Conservation (phyloP, 2,797 vertebrate genomes). For the Arremon brunneinucha region DNA sequence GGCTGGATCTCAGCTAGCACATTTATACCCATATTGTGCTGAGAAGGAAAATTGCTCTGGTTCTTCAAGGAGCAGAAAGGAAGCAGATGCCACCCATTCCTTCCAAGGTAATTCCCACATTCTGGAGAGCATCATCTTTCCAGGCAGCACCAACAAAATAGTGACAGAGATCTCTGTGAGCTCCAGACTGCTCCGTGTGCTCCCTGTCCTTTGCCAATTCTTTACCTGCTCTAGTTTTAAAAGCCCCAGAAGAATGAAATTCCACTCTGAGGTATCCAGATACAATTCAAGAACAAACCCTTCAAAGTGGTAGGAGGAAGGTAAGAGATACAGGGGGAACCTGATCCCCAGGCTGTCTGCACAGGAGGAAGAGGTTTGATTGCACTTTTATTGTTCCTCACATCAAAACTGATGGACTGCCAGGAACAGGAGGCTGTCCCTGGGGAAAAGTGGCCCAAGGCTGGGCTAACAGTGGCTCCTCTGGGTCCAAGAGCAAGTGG, state of each 20-base stretch:
- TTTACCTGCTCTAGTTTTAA: background rate
- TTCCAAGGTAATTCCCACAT: background rate
- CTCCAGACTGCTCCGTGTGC: background rate
- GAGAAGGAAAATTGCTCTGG: background rate
- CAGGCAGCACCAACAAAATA: background rate
- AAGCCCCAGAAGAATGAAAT: conserved; percentile 49
- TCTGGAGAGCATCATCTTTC: background rate
- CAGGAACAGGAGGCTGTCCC: background rate
- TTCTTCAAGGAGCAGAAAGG: background rate
- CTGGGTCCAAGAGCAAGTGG: background rate
- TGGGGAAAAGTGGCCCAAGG: background rate
- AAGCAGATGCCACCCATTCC: background rate
- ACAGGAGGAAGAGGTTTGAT: conserved; percentile 23
- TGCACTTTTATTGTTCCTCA: conserved; percentile 51
- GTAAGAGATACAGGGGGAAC: conserved; percentile 40
- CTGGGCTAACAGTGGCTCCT: background rate
- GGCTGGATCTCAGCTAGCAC: background rate
- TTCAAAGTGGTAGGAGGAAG: conserved; percentile 38
- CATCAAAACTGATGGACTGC: background rate
- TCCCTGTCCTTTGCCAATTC: conserved; percentile 7
- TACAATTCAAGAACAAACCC: conserved; percentile 34
- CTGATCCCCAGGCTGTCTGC: background rate
- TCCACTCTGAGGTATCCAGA: conserved; percentile 53
- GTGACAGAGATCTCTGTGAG: background rate
- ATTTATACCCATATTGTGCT: background rate